A percentile compares a stretch with the other conserved stretches of the same genome.
Conservation (phyloP, 2,113 vertebrate genomes). For the Rhineura floridana region DNA sequence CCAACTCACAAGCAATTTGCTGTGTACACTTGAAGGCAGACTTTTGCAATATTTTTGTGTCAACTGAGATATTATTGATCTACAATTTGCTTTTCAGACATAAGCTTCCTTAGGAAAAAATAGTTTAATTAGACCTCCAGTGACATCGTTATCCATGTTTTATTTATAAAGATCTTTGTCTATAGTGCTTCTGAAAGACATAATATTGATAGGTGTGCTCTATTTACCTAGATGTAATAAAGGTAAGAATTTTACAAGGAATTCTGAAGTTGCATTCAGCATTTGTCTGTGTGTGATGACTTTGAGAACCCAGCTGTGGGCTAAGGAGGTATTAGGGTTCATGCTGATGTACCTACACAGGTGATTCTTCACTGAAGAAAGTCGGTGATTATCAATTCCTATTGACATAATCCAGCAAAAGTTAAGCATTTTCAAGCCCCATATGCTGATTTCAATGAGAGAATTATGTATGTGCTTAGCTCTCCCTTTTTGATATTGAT, state of each 20-base stretch:
- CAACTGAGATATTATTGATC: conserved; percentile 17
- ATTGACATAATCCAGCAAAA: background rate
- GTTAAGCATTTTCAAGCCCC: background rate
- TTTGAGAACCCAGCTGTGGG: background rate
- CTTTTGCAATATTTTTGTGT: background rate
- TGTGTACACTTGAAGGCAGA: background rate
- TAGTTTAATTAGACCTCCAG: conserved; percentile 47
- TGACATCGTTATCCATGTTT: conserved; percentile 36
- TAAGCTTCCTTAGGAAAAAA: background rate
- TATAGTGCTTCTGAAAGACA: background rate
- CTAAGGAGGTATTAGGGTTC: background rate
- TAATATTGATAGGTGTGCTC: background rate
- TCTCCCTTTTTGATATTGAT: background rate
- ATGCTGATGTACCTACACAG: background rate
- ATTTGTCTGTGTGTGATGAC: background rate
- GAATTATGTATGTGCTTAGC: background rate
- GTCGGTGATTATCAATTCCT: background rate
- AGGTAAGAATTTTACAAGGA: background rate
- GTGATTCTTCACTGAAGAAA: background rate
- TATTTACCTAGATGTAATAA: conserved; percentile 7
- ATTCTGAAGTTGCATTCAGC: background rate
- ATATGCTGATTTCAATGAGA: background rate
- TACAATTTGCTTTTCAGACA: conserved; percentile 1
- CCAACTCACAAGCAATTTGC: background rate
- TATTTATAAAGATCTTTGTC: background rate